Conservation (phyloP, 2,888 invertebrate genomes). For the Apoda limacodes region DNA sequence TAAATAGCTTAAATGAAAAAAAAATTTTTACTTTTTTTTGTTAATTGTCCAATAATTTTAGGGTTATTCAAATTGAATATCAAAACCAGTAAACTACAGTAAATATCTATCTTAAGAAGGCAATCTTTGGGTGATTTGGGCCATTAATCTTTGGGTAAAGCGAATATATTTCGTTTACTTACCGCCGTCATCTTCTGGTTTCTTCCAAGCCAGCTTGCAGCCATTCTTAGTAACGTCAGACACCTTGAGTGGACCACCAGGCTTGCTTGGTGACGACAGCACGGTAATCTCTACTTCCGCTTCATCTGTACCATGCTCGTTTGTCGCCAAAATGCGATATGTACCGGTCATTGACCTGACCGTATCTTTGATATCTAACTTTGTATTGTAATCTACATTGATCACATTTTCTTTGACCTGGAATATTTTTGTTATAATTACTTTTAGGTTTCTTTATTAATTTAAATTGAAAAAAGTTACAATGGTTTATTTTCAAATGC, state of each 20-base stretch:
- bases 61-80: not conserved
- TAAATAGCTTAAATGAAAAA: not conserved
- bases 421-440: too few relatives aligned
- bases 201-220: slow-evolving; percentile 92
- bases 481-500: slow-evolving; percentile 1
- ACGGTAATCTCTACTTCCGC: slow-evolving; percentile 95
- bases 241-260: slow-evolving; percentile 90
- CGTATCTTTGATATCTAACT: slow-evolving; percentile 82
- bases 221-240: slow-evolving; percentile 90
- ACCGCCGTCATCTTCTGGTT: slow-evolving; percentile 95
- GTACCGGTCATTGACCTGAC: slow-evolving; percentile 88
- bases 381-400: slow-evolving; percentile 92
- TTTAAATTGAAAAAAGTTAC: too few relatives aligned
- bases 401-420: slow-evolving; percentile 79
- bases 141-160: too few relatives aligned
- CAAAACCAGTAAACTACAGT: not conserved
- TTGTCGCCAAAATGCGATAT: slow-evolving; percentile 91
- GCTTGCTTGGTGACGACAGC: slow-evolving; percentile 83
- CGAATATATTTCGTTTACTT: too few relatives aligned
- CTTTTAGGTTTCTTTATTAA: too few relatives aligned
- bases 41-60: not conserved
- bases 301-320: slow-evolving; percentile 92
- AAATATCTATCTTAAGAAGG: too few relatives aligned
- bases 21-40: not conserved
- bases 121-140: too few relatives aligned